Evolutionary conservation across 2,113 vertebrate species (phyloP).

Genomic region (Pterophyllum scalare): DNA sequence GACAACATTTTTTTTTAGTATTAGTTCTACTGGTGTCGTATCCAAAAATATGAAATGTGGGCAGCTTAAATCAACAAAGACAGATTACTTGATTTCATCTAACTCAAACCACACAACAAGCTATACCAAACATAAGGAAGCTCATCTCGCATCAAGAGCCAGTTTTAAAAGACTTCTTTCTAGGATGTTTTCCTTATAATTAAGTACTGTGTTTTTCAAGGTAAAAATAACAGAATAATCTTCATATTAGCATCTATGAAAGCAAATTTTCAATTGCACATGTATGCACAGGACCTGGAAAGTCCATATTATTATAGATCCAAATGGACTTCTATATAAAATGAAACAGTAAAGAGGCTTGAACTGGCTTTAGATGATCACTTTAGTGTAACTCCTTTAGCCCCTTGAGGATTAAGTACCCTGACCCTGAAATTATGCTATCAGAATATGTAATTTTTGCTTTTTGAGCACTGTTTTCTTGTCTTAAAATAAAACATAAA

Average conservation of each 20-base stretch:
- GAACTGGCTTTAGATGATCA: constrained; percentile 2
- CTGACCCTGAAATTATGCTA: not conserved
- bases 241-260: not conserved
- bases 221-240: not conserved
- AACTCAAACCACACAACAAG: not conserved
- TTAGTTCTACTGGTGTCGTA: not conserved
- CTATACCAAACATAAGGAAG: not conserved
- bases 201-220: no score
- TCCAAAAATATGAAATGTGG: not conserved
- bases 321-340: not conserved
- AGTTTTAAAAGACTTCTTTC: no score
- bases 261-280: not conserved
- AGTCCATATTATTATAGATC: not conserved
- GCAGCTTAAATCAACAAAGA: not conserved
- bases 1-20: no score
- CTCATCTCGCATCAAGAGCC: no score
- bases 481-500: not conserved
- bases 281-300: not conserved
- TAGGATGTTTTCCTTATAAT: no score
- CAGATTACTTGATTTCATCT: not conserved
- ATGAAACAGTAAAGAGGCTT: not conserved
- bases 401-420: not conserved
- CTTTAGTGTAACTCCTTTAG: not conserved
- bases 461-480: not conserved
- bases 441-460: not conserved